Base-by-base conservation (phyloP, 2,113 vertebrate species). In the Odobenus rosmarus region DNA sequence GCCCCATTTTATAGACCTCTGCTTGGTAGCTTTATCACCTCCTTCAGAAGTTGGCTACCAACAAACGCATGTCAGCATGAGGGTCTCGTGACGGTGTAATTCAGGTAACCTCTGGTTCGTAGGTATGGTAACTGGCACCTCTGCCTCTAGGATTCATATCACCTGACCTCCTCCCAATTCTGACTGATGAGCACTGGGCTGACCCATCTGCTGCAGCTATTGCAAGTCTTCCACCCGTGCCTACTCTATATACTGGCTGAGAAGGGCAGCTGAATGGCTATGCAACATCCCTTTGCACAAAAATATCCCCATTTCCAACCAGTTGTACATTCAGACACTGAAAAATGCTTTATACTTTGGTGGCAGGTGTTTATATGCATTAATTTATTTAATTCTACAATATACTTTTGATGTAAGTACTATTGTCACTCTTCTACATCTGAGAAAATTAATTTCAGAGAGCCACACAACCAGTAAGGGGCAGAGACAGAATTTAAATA, bases 361-460 rank as follows among this genome's bases (percentile, higher is more conserved):
- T 81, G 18, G 9, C 10, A 79, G 53, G 24, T 72, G 23, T 87
- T 77, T 79, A 23, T 83, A 21, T 57, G 33, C 21, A 74, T 86
- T 83, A 42, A 19, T 88, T 84, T 55, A 79, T 62, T 64, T 80
- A 82, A 55, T 61, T 61, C 11, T 86, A 55, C 7, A 59, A n/a
- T 26, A 88, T 86, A 59, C n/a, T 28, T 88, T 49, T 82, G 18
- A 82, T 88, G 19, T 61, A 90, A 88, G 53, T 76, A 59, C 31
- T 91, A 15, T 42, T 57, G 33, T 53, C 31, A 28, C 19, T 62
- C 79, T 90, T 97, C 23, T 80, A 49, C 28, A 88, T 80, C 71
- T 89, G 46, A 84, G 39, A 93, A 69, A 87, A 57, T 31, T 86
- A 91, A 84, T 64, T 90, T 93, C 39, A 53, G 71, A 76, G 16